Evolutionary conservation across 2,888 invertebrate genomes (phyloP).

Genomic region (Odontothrips loti): DNA sequence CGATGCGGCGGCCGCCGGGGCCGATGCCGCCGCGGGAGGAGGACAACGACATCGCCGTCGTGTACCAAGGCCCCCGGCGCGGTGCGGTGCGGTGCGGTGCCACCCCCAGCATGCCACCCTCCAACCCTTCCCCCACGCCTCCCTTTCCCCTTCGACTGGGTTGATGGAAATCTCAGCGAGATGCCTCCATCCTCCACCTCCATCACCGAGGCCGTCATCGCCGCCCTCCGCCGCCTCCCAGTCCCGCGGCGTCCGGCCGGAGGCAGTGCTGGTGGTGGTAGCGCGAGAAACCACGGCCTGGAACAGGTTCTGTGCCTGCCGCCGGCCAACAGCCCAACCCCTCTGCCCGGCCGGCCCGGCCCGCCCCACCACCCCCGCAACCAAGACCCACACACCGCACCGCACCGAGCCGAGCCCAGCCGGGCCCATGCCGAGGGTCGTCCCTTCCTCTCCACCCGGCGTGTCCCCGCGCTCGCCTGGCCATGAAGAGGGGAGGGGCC

Average conservation of each 20-base stretch:
- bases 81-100: neutral
- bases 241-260: neutral
- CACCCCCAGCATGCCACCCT: neutral
- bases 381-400: slow-evolving; percentile 39
- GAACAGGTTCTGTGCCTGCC: neutral
- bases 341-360: neutral
- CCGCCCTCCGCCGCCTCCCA: no score
- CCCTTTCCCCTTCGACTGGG: no score
- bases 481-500: slow-evolving; percentile 13
- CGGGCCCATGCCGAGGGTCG: slow-evolving; percentile 47
- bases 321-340: neutral
- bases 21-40: no score
- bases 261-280: neutral
- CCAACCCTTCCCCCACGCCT: no score
- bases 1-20: no score
- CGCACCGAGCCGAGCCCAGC: no score
- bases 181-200: no score
- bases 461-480: slow-evolving; percentile 30
- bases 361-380: neutral
- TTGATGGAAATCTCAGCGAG: no score
- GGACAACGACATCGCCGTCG: no score
- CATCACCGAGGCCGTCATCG: no score
- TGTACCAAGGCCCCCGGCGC: neutral
- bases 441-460: slow-evolving; percentile 45
- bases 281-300: slow-evolving; percentile 2